Conservation (phyloP, 64 coral and sea anemone species). For the Pocillopora verrucosa region DNA sequence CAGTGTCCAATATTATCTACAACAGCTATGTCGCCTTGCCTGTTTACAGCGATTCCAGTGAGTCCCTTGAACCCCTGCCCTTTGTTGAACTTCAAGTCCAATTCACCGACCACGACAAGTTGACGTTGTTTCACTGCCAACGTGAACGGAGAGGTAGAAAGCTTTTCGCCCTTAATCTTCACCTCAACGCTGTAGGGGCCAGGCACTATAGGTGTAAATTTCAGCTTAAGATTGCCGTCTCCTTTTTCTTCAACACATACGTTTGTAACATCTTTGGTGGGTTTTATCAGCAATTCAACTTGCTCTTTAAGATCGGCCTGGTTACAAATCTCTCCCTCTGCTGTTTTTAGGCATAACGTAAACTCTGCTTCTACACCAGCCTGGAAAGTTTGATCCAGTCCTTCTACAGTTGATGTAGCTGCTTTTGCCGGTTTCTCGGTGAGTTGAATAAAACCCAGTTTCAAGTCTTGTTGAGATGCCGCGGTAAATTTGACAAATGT, state of each 20-base stretch:
- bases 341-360: neutral
- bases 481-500: neutral
- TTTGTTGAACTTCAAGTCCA: neutral
- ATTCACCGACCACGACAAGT: neutral
- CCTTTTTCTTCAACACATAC: neutral
- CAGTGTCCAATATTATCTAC: neutral
- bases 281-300: neutral
- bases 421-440: neutral
- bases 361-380: neutral
- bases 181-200: neutral
- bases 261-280: neutral
- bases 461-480: neutral
- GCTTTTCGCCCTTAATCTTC: neutral
- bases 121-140: neutral
- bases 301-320: neutral
- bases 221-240: neutral
- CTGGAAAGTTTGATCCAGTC: neutral
- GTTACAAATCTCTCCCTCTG: neutral
- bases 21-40: neutral
- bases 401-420: neutral
- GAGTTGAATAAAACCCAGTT: neutral
- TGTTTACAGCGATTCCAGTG: neutral
- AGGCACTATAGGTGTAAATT: neutral
- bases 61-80: neutral
- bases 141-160: neutral